phyloP scores from a whole-genome alignment of 2,888 invertebrate genomes.

The Trypoxylon attenuatum region DNA sequence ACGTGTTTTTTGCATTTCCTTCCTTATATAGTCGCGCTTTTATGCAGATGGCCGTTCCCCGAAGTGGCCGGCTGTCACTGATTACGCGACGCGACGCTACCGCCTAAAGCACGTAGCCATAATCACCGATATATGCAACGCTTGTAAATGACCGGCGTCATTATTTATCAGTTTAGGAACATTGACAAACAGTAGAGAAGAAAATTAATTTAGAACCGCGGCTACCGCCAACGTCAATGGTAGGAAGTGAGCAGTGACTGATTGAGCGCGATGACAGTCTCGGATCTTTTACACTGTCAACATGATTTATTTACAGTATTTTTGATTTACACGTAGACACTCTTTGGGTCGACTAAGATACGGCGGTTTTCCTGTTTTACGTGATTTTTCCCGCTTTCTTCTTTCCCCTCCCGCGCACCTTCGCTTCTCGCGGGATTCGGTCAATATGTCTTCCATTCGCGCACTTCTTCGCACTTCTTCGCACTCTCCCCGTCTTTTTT shows the following conservation, averaged over 20 bases:
- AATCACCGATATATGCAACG: slow-evolving; percentile 1
- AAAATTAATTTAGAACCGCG: neutral
- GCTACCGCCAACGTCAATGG: neutral
- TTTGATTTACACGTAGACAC: slow-evolving; percentile 34
- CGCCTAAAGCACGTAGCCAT: slow-evolving; percentile 1
- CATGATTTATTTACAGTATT: slow-evolving; percentile 36
- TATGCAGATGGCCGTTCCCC: slow-evolving; percentile 14
- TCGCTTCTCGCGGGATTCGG: too few relatives aligned
- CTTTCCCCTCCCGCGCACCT: too few relatives aligned
- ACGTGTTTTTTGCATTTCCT: neutral
- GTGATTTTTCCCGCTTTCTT: too few relatives aligned
- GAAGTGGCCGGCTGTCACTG: slow-evolving; percentile 23
- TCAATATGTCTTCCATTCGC: too few relatives aligned
- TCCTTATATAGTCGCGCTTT: slow-evolving; percentile 35
- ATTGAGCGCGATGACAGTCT: neutral
- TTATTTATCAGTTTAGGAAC: slow-evolving; percentile 15
- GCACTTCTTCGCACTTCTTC: too few relatives aligned
- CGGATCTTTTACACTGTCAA: slow-evolving; percentile 2
- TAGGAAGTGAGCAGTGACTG: neutral
- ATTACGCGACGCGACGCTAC: slow-evolving; percentile 11
- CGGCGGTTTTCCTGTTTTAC: too few relatives aligned
- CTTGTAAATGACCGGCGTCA: slow-evolving; percentile 11
- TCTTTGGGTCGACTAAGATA: too few relatives aligned
- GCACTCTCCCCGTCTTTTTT: too few relatives aligned
- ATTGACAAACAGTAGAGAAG: slow-evolving; percentile 22